Percentiles rank a stretch among this genome's conserved stretches.
Conservation (phyloP, 2,797 vertebrate genomes). For the Heterohyrax brucei region DNA sequence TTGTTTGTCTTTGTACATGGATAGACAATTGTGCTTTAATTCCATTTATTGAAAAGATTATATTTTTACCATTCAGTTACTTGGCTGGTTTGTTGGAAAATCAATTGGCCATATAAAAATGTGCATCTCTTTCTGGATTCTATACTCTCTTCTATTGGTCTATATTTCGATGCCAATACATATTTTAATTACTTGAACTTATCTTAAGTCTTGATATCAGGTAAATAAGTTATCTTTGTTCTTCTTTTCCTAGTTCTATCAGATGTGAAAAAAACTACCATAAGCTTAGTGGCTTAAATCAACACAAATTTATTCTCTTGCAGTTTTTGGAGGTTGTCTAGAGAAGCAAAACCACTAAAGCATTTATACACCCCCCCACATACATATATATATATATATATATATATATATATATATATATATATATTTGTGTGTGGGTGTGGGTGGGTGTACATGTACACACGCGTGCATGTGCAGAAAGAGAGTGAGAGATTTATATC, state of each 20-base stretch:
- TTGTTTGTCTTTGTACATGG: not conserved
- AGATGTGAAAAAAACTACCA: too few relatives aligned
- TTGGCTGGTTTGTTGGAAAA: not conserved
- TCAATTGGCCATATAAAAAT: not conserved
- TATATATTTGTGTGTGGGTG: too few relatives aligned
- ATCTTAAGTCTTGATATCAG: not conserved
- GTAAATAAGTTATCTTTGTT: not conserved
- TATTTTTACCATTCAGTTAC: not conserved
- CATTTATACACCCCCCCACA: too few relatives aligned
- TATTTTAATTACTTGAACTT: not conserved
- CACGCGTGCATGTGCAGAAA: too few relatives aligned
- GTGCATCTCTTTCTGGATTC: not conserved
- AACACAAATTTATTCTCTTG: too few relatives aligned
- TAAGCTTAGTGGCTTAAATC: too few relatives aligned
- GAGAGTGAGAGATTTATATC: too few relatives aligned
- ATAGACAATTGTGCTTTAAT: not conserved
- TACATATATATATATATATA: too few relatives aligned
- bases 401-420: too few relatives aligned
- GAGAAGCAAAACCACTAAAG: too few relatives aligned
- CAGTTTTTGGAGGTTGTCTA: too few relatives aligned
- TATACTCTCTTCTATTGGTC: not conserved
- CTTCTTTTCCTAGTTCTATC: not conserved
- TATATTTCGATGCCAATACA: not conserved
- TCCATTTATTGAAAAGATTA: not conserved
- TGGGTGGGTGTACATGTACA: too few relatives aligned